Evolutionary conservation across 2,113 vertebrate species (phyloP), one percentile per base, ranked within the genome.

Genomic region (Camarhynchus parvulus): DNA sequence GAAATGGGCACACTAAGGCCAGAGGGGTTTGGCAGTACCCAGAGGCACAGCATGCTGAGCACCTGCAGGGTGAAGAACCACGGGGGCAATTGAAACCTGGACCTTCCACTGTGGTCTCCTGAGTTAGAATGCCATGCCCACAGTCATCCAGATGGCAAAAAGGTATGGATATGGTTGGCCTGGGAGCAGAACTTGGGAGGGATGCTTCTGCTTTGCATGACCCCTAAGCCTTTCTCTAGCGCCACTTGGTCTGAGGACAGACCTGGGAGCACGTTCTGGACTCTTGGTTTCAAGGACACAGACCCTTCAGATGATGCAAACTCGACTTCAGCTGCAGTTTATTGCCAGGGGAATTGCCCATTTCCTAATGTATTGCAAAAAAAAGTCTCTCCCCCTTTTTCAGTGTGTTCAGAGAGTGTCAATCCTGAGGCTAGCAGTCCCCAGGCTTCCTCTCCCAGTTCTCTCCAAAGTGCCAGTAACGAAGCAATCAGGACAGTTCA

Each of bases 81-180:
- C 0, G 2, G 13, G 21, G 20, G 2, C 1, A 0, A 42, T 0
- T 39, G 58, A 78, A 79, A 27, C 12, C 39, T 46, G 31, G 23
- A 55, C 13, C 23, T 50, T 63, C 25, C 19, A 7, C 64, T 44
- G 16, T 17, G 33, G 15, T 84, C n/a, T 89, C 25, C 37, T 46
- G 28, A 59, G 30, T 25, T 61, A 25, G 25, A 72, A 44, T 5
- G 37, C 11, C 9, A 25, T 3, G 2, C 15, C 23, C n/a, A 50
- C 17, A 31, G 35, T 37, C 31, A 66, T 10, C 31, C 3, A 3
- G 31, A 33, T 53, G 33, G 28, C 13, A 70, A 84, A 84, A 84
- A 89, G 66, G 10, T 15, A 13, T 25, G 17, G n/a, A 39, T 52
- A 22, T 3, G 4, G 30, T 1, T 50, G 25, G 39, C 30, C 3